Evolutionary conservation across 2,113 vertebrate genomes (phyloP), one percentile per base, ranked within the genome.

Genomic region (Pomatorhinus ruficollis): DNA sequence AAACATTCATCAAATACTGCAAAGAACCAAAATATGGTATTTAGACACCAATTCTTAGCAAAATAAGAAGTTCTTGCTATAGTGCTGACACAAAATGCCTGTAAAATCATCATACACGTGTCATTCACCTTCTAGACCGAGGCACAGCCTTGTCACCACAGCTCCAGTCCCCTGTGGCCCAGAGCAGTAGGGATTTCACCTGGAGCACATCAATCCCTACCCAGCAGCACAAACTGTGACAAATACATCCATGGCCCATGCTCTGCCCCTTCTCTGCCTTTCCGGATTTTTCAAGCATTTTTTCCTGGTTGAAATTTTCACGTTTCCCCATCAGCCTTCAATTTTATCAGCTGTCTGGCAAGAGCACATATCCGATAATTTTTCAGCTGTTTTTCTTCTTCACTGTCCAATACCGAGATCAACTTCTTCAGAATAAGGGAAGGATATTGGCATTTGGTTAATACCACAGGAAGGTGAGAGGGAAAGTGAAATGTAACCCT

Each of bases 71-170:
- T 5, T 11, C 16, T 42, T 28, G 42, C 47, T 35, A 1, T 4
- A 40, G 12, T 5, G 3, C 65, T 25, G 27, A 14, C 13, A 57
- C 1, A 0, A 79, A 71, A 71, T 7, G 11, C 25, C 50, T 50
- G 30, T 18, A 42, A 86, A 80, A 42, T 56, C 45, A 28, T 28
- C 28, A 11, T 4, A 14, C 22, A 7, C 2, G 5, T 30, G 49
- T 5, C 11, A 4, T 64, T 59, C 20, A 15, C 71, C 44, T 70
- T 66, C 42, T 24, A 49, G 60, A 39, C 10, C 27, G 28, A 53
- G 0, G 2, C 22, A 40, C 33, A 81, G 33, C 1, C 0, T 7
- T 50, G 49, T 27, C 66, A 33, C 33, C 6, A 4, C 2, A 65
- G 37, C 50, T 69, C 15, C 13, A 9, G 63, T 6, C 4, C 25